Evolutionary conservation across 2,113 vertebrate genomes (phyloP).

Genomic region (Aegotheles bennettii): DNA sequence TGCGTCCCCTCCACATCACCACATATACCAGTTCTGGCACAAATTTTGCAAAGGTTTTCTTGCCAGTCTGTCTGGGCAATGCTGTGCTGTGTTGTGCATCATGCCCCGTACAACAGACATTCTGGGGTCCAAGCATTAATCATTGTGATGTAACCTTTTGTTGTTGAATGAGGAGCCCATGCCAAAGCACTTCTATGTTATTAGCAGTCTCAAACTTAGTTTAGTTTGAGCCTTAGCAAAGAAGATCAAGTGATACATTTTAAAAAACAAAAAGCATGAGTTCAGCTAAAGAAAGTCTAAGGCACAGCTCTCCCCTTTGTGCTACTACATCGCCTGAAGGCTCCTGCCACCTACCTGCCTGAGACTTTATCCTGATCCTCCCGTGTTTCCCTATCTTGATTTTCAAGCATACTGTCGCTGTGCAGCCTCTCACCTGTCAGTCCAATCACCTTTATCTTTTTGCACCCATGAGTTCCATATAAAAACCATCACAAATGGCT

Average conservation of each 20-base stretch:
- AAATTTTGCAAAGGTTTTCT: neutral
- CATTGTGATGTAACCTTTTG: neutral
- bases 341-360: neutral
- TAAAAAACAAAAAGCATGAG: neutral
- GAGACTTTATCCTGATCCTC: neutral
- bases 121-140: neutral
- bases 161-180: neutral
- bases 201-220: neutral
- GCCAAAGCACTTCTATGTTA: neutral
- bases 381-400: neutral
- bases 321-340: neutral
- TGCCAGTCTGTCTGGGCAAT: neutral
- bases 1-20: neutral
- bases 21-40: accelerated
- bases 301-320: neutral
- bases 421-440: neutral
- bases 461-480: neutral
- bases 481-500: neutral
- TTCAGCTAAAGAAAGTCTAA: neutral
- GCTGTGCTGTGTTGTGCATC: accelerated
- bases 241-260: neutral
- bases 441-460: neutral
- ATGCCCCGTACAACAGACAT: neutral
- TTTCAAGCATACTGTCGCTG: neutral
- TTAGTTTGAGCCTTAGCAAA: neutral